These are phyloP conservation scores for Montipora cactus DNA, from an alignment of 64 coral and sea anemone species.

Conservation along the genomic window DNA sequence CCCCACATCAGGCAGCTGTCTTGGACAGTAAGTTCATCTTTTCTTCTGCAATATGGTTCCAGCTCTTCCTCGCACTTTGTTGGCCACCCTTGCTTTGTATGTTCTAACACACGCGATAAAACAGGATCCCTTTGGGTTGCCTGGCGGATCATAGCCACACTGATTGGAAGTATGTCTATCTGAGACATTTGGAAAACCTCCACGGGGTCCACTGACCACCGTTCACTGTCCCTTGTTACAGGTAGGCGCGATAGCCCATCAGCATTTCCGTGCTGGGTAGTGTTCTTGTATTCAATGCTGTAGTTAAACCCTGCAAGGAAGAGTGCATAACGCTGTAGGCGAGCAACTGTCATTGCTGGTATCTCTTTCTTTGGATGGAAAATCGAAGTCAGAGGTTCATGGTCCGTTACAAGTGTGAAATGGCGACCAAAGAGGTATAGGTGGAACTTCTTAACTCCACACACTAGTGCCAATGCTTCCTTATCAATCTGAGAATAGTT, in stretches of 20 bases:
- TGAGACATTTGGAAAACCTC: constrained; percentile 48
- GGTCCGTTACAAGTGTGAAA: background rate
- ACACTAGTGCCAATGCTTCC: background rate
- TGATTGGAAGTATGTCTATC: constrained; percentile 32
- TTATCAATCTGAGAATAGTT: too few species aligned
- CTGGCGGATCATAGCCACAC: background rate
- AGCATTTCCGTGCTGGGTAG: constrained; percentile 12
- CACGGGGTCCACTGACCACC: constrained; percentile 1
- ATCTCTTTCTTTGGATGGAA: background rate
- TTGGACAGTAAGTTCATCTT: constrained; percentile 20
- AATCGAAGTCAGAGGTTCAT: background rate
- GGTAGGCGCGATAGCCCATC: constrained; percentile 54
- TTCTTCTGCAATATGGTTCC: constrained; percentile 27
- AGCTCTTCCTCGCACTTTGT: background rate
- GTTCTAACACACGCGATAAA: background rate
- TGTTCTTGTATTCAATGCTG: constrained; percentile 43
- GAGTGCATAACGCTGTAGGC: too few species aligned
- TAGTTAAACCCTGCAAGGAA: background rate
- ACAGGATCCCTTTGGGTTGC: constrained; percentile 40
- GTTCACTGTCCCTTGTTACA: background rate
- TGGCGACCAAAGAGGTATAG: background rate
- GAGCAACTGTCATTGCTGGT: background rate
- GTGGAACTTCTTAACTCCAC: background rate
- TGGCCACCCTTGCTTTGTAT: constrained; percentile 27
- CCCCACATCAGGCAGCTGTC: constrained; percentile 30